A percentile compares a stretch with the other conserved stretches of the same genome.
Evolutionary conservation across 2,888 invertebrate species (phyloP).

Genomic region (Achlya flavicornis): DNA sequence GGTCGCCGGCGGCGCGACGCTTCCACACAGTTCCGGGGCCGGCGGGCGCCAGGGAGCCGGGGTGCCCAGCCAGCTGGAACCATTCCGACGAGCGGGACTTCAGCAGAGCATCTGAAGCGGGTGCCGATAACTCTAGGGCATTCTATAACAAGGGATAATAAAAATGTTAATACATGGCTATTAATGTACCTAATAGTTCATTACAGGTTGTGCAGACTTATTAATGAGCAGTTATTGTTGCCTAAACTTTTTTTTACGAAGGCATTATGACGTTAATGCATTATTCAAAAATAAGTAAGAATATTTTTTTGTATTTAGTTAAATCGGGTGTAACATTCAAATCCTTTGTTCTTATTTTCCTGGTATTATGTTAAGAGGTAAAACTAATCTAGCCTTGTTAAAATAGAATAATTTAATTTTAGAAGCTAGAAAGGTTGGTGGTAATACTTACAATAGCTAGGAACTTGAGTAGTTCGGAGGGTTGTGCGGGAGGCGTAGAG

Average conservation of each 20-base stretch:
- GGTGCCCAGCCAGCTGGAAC: constrained; percentile 97
- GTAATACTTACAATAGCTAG: constrained; percentile 89
- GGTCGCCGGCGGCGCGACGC: constrained; percentile 89
- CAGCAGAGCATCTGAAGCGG: constrained; percentile 93
- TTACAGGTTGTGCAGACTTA: no score
- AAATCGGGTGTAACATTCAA: background rate
- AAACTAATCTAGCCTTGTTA: background rate
- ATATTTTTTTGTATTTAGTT: constrained; percentile 6
- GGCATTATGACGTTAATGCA: background rate
- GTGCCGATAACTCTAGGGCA: constrained; percentile 94
- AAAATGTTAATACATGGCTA: background rate
- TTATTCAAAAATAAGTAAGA: background rate
- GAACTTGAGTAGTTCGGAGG: constrained; percentile 86
- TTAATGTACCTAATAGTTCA: background rate
- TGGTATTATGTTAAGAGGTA: background rate
- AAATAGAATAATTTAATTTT: constrained; percentile 12
- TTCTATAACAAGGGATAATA: constrained; percentile 86
- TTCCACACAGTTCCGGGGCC: constrained; percentile 98
- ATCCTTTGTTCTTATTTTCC: constrained; percentile 8
- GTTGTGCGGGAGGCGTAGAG: constrained; percentile 59
- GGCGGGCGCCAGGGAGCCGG: constrained; percentile 95
- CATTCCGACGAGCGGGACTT: constrained; percentile 88
- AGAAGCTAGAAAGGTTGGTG: constrained; percentile 13
- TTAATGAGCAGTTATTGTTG: no score
- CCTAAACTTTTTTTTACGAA: background rate